Conservation (phyloP, 2,888 invertebrate genomes). For the Amiota communis region DNA sequence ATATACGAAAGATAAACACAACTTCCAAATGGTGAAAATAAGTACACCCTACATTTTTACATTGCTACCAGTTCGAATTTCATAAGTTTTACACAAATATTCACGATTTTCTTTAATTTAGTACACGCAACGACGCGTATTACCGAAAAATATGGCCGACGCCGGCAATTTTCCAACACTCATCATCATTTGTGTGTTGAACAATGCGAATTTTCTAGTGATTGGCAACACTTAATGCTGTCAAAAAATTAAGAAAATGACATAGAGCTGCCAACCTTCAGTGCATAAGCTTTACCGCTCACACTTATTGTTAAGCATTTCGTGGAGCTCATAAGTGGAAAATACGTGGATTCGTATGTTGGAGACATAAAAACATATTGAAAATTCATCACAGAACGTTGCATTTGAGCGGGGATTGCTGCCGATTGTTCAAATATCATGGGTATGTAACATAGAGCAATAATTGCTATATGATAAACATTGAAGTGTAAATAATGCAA, state of each 20-base stretch:
- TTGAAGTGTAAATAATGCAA: conserved; percentile 1
- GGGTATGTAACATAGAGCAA: conserved; percentile 31
- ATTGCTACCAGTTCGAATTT: background rate
- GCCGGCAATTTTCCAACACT: conserved; percentile 15
- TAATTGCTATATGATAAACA: background rate
- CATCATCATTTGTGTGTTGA: background rate
- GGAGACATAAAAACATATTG: background rate
- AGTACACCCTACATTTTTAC: conserved; percentile 3
- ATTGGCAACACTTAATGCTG: too few relatives aligned
- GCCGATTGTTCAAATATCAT: conserved; percentile 26
- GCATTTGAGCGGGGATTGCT: conserved; percentile 25
- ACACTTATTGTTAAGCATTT: too few relatives aligned
- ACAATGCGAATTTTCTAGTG: background rate
- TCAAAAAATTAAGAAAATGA: too few relatives aligned
- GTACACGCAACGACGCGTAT: conserved; percentile 25
- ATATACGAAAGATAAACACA: background rate
- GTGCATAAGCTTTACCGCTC: too few relatives aligned
- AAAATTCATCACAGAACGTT: conserved; percentile 5
- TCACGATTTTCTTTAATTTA: background rate
- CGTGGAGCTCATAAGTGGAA: too few relatives aligned
- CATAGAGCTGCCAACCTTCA: too few relatives aligned
- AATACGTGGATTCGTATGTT: too few relatives aligned
- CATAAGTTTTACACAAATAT: background rate
- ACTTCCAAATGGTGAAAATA: background rate
- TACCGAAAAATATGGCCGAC: conserved; percentile 8